Base-by-base conservation (phyloP, 2,888 invertebrate species). In the Isotomurus palustris region DNA sequence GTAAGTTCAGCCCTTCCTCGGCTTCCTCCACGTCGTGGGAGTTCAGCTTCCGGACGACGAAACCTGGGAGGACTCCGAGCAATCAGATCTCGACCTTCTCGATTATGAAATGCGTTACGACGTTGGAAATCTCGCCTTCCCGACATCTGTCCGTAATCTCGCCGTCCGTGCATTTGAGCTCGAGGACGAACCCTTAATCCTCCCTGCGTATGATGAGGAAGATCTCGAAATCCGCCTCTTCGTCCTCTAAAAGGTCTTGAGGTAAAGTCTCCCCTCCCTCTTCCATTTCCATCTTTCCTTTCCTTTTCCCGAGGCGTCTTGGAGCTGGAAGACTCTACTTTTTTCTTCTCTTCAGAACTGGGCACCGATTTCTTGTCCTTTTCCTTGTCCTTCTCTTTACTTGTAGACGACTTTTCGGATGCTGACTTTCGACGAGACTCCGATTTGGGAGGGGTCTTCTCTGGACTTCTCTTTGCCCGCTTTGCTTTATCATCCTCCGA, bases 1-100 rank as follows among this genome's bases (percentile, higher is more conserved):
- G 49, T 49, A 19, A 49, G 49, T 28, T 47, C 28, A 21, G 22
- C 28, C 21, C 35, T 32, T n/a, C 27, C 19, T 14, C 35, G 32
- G 6, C 8, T 10, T 22, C 49, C 22, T 8, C 29, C 12, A 8
- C 43, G 43, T 24, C 43, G 3, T 3, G 43, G 22, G n/a, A n/a
- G n/a, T 19, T 49, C 49, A 4, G n/a, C 21, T 21, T 32, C 32
- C 4, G 17, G 4, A n/a, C 47, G 28, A 14, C 22, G n/a, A 8
- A 8, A 8, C 8, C n/a, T 32, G n/a, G 35, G 19, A 4, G 49
- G 49, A 32, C 12, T 49, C 21, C 49, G 28, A 19, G 10, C 28
- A n/a, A 25, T 10, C 6, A 36, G 35, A 32, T 8, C 6, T 22
- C 43, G 21, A 19, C 5, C 4, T 22, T 43, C 43, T 19, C 22